Evolutionary conservation across 2,113 vertebrate species (phyloP).

Genomic region (Podilymbus podiceps): DNA sequence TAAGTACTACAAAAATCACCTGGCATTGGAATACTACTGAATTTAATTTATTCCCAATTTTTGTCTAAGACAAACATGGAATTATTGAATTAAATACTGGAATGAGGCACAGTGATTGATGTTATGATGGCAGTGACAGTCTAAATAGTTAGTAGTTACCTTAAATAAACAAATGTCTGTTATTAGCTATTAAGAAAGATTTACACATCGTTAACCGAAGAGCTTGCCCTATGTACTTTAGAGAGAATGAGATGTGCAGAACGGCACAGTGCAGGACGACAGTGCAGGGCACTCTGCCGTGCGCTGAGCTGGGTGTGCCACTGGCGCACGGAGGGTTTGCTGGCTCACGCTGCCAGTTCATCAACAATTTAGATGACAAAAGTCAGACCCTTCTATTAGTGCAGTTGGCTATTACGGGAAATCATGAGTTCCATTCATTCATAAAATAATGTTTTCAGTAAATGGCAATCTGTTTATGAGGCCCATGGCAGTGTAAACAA

Average conservation of each 20-base stretch:
- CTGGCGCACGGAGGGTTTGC: neutral
- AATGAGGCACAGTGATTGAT: neutral
- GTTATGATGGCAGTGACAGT: neutral
- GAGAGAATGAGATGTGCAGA: neutral
- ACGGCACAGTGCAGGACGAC: neutral
- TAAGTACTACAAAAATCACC: neutral
- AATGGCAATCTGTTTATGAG: slow-evolving; percentile 14
- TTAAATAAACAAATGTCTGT: neutral
- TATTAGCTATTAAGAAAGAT: neutral
- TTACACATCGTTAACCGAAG: neutral
- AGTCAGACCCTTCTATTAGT: neutral
- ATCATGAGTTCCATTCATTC: slow-evolving; percentile 20
- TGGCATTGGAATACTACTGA: neutral
- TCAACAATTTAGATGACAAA: neutral
- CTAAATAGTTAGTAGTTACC: neutral
- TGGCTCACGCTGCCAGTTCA: neutral
- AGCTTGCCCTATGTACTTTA: neutral
- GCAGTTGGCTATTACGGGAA: neutral
- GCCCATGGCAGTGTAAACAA: neutral
- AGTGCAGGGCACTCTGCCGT: neutral
- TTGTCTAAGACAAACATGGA: neutral
- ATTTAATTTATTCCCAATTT: neutral
- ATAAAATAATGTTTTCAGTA: neutral
- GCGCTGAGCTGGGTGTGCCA: neutral
- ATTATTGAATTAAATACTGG: neutral